A percentile compares a stretch with the other conserved stretches of the same genome.
Conservation (phyloP, 1,140 invertebrate species). For the Nomia melanderi region DNA sequence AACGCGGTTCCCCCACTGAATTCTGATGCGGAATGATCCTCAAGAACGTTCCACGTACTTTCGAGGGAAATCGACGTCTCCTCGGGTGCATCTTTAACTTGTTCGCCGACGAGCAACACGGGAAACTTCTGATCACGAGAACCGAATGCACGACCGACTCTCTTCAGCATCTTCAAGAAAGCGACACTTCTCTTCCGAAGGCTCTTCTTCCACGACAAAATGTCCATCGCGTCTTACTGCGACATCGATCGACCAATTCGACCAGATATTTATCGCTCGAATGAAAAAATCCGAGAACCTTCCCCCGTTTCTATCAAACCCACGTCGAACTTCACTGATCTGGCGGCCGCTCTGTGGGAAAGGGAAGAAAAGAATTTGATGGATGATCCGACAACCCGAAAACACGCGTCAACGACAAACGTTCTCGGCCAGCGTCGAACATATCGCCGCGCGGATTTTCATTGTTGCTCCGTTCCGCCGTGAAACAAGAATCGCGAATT, state of each 20-base stretch:
- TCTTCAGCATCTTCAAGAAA: not conserved
- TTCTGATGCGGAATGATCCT: not conserved
- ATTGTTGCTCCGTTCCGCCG: slow-evolving; percentile 26
- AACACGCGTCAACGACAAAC: not conserved
- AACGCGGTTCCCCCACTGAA: not conserved
- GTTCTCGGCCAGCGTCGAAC: not conserved
- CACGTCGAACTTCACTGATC: not conserved
- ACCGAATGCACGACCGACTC: not conserved
- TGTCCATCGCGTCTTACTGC: not conserved
- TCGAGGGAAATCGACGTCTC: not conserved
- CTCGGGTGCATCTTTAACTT: not conserved
- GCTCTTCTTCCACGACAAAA: not conserved
- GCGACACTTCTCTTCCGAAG: not conserved
- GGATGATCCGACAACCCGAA: not conserved
- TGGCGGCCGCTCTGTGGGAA: too few species aligned
- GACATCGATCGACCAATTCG: not conserved
- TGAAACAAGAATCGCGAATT: slow-evolving; percentile 35
- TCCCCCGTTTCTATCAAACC: not conserved
- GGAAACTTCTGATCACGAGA: not conserved
- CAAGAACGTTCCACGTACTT: not conserved
- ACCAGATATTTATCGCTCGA: not conserved
- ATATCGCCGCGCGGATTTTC: slow-evolving; percentile 8
- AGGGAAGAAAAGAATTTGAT: too few species aligned
- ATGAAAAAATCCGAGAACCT: not conserved
- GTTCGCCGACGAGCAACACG: not conserved